Percentiles rank a stretch among this genome's conserved stretches.
phyloP scores from a whole-genome alignment of 2,888 invertebrate genomes.

The Elmis aenea region DNA sequence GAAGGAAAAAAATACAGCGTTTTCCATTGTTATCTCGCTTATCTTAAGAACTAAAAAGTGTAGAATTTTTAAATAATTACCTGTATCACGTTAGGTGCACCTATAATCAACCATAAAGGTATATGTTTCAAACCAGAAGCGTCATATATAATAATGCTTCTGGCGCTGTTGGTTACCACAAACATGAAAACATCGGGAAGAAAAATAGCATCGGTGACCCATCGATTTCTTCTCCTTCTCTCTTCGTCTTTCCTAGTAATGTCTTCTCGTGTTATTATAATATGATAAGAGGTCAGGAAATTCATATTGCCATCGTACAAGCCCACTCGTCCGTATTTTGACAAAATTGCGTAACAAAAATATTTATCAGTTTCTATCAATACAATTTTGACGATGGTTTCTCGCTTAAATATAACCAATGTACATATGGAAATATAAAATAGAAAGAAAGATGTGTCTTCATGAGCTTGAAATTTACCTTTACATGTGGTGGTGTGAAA shows the following conservation, averaged over 20 bases:
- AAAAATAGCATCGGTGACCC: conserved; percentile 61
- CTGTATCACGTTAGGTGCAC: conserved; percentile 53
- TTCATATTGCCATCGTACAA: conserved; percentile 55
- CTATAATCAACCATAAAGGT: conserved; percentile 54
- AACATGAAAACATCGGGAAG: conserved; percentile 53
- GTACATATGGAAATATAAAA: too few species aligned
- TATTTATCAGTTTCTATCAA: conserved; percentile 52
- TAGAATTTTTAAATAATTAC: too few species aligned
- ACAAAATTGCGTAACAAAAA: conserved; percentile 57
- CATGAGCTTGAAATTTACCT: conserved; percentile 24
- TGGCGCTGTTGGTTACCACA: conserved; percentile 53
- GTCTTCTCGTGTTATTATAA: conserved; percentile 53
- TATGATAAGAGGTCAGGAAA: conserved; percentile 49
- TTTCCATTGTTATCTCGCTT: too few species aligned
- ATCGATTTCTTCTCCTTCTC: conserved; percentile 50
- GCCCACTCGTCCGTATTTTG: conserved; percentile 56
- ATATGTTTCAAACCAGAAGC: conserved; percentile 55
- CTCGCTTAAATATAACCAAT: conserved; percentile 47
- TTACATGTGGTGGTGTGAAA: conserved; percentile 32
- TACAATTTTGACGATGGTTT: conserved; percentile 55
- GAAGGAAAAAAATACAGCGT: too few species aligned
- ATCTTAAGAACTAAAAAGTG: too few species aligned
- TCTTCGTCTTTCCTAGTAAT: conserved; percentile 39
- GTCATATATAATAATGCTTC: conserved; percentile 57
- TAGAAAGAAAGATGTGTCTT: not conserved